These are phyloP conservation scores for Muscicapa adusta DNA, from an alignment of 2,113 vertebrate species.

Conservation along the genomic window DNA sequence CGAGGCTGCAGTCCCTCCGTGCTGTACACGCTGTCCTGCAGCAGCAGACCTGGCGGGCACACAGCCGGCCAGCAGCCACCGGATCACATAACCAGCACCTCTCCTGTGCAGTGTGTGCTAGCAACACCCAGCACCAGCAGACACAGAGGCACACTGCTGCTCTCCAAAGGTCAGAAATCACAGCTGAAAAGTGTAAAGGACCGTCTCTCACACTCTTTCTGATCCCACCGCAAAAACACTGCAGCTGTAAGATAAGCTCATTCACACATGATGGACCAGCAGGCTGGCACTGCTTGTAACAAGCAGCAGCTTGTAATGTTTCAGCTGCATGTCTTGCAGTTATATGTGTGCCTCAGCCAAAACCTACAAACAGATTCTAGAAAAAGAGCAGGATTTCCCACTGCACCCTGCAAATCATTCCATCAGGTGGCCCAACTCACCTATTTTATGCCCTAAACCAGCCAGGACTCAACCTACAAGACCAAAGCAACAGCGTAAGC, in stretches of 20 bases:
- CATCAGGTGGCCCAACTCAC: not conserved
- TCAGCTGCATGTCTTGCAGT: not conserved
- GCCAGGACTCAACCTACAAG: not conserved
- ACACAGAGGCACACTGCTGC: not conserved
- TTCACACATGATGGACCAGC: not conserved
- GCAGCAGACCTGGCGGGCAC: not conserved
- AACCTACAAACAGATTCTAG: not conserved
- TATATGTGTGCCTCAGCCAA: not conserved
- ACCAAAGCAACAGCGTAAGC: fast-evolving
- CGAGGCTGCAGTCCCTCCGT: not conserved
- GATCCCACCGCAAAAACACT: not conserved
- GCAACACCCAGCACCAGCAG: not conserved
- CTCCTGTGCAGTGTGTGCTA: not conserved
- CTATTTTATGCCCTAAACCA: not conserved
- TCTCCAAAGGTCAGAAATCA: slow-evolving; percentile 7
- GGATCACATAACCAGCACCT: not conserved
- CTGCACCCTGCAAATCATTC: not conserved
- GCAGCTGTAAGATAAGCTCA: not conserved
- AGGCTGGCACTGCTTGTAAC: not conserved
- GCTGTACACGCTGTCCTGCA: slow-evolving; percentile 10
- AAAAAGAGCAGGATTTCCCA: not conserved
- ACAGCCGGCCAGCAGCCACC: not conserved
- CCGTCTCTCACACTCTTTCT: not conserved
- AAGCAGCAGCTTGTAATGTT: not conserved
- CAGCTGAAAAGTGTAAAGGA: not conserved